Evolutionary conservation across 2,113 vertebrate genomes (phyloP).

Genomic region (Ceyx melanurus): DNA sequence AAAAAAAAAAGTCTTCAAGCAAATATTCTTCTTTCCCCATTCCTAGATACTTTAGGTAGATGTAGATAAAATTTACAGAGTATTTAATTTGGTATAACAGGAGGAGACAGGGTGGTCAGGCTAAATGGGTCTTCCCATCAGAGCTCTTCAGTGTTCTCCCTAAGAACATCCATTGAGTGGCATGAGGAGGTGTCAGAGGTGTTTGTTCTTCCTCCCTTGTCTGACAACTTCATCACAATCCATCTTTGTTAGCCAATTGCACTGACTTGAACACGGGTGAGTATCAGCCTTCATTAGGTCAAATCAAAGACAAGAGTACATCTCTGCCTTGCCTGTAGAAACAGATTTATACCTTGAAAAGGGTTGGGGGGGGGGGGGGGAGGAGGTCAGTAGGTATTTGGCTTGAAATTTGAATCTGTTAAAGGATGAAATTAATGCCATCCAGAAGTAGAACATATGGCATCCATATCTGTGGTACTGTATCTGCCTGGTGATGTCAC

Average conservation of each 20-base stretch:
- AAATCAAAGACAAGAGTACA: slow-evolving; percentile 19
- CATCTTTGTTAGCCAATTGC: slow-evolving; percentile 22
- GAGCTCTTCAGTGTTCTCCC: background rate
- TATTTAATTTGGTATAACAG: background rate
- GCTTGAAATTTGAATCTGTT: slow-evolving; percentile 62
- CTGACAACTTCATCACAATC: slow-evolving; percentile 57
- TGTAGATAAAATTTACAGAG: background rate
- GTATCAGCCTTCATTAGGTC: slow-evolving; percentile 42
- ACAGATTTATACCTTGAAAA: background rate
- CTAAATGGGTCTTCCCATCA: background rate
- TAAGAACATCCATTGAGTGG: slow-evolving; percentile 43
- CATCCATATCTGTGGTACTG: slow-evolving; percentile 63
- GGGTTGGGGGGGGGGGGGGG: background rate
- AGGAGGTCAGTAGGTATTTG: slow-evolving; percentile 42
- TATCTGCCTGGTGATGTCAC: slow-evolving; percentile 64
- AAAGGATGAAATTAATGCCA: slow-evolving; percentile 48
- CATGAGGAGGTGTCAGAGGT: slow-evolving; percentile 27
- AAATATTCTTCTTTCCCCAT: background rate
- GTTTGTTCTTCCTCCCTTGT: slow-evolving; percentile 40
- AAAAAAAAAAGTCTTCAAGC: background rate
- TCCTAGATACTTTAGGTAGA: background rate
- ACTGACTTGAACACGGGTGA: slow-evolving; percentile 50
- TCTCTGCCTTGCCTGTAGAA: slow-evolving; percentile 14
- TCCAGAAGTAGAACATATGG: slow-evolving; percentile 60
- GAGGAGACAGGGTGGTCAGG: background rate